Evolutionary conservation across 2,888 invertebrate species (phyloP).

Genomic region (Stramonita haemastoma): DNA sequence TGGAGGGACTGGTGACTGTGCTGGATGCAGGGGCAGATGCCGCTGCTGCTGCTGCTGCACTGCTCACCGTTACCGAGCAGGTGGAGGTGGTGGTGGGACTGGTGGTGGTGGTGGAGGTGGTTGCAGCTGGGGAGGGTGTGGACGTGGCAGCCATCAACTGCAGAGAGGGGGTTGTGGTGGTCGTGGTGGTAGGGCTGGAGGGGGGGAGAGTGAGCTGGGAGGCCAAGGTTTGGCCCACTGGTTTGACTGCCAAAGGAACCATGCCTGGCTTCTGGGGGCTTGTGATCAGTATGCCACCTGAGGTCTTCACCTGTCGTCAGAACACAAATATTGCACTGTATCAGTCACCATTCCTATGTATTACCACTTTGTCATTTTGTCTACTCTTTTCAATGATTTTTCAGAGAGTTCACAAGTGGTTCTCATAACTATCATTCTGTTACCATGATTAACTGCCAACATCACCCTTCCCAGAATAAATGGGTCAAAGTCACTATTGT

Average conservation of each 20-base stretch:
- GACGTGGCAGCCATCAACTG: slow-evolving; percentile 40
- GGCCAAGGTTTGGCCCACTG: neutral
- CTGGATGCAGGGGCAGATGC: slow-evolving; percentile 45
- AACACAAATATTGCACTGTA: no score
- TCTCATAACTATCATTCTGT: neutral
- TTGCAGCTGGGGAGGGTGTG: slow-evolving; percentile 44
- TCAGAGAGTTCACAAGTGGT: no score
- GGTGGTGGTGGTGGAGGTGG: slow-evolving; percentile 39
- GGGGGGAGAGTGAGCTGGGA: neutral
- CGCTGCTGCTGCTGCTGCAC: slow-evolving; percentile 35
- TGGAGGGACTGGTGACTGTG: slow-evolving; percentile 38
- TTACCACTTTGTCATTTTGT: no score
- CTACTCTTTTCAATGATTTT: no score
- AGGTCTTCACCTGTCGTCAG: slow-evolving; percentile 27
- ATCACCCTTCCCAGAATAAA: no score
- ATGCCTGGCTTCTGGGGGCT: slow-evolving; percentile 30
- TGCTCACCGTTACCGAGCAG: slow-evolving; percentile 36
- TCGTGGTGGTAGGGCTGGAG: neutral
- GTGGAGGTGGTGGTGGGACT: neutral
- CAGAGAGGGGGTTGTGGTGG: neutral
- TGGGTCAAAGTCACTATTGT: no score
- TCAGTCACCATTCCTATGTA: no score
- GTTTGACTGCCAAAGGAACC: slow-evolving; percentile 6
- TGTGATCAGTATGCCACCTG: slow-evolving; percentile 11
- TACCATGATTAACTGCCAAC: neutral